A percentile compares a stretch with the other conserved stretches of the same genome.
Conservation (phyloP, 2,888 invertebrate genomes). For the Teleiodes luculella region DNA sequence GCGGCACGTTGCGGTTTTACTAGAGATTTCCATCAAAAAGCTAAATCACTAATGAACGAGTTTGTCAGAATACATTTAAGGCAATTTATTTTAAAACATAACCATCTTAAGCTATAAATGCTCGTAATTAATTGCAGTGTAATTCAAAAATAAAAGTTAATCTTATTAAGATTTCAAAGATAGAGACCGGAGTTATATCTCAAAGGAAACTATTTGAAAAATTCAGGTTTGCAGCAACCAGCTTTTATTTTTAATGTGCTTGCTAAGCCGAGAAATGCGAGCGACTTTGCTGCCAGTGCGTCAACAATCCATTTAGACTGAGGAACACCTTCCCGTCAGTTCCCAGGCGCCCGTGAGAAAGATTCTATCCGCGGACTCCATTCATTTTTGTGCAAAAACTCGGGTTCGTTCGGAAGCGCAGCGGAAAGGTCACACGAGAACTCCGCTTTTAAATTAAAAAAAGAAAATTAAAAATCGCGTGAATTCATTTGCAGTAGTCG, state of each 20-base stretch:
- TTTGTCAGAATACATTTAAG: conserved; percentile 5
- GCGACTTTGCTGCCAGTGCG: conserved; percentile 14
- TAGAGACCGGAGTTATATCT: background rate
- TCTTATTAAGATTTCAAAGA: conserved; percentile 1
- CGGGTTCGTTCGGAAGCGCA: conserved; percentile 50
- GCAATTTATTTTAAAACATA: background rate
- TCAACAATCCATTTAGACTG: conserved; percentile 16
- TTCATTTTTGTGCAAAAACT: conserved; percentile 66
- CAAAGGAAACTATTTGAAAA: conserved; percentile 1
- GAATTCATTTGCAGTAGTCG: conserved; percentile 8
- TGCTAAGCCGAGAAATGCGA: conserved; percentile 15
- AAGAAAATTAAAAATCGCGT: conserved; percentile 25
- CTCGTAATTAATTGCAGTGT: background rate
- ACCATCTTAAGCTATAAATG: background rate
- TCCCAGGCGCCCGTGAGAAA: conserved; percentile 61
- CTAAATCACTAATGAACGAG: conserved; percentile 7
- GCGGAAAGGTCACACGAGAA: conserved; percentile 70
- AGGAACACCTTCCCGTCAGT: conserved; percentile 49
- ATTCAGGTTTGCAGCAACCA: background rate
- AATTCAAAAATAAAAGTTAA: background rate
- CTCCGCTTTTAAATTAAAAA: conserved; percentile 43
- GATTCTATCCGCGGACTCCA: conserved; percentile 62
- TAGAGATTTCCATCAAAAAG: conserved; percentile 38
- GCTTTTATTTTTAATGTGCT: conserved; percentile 1
- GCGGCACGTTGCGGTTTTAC: conserved; percentile 42